phyloP scores from a whole-genome alignment of 2,888 invertebrate species.

The Vesta saturnalis region DNA sequence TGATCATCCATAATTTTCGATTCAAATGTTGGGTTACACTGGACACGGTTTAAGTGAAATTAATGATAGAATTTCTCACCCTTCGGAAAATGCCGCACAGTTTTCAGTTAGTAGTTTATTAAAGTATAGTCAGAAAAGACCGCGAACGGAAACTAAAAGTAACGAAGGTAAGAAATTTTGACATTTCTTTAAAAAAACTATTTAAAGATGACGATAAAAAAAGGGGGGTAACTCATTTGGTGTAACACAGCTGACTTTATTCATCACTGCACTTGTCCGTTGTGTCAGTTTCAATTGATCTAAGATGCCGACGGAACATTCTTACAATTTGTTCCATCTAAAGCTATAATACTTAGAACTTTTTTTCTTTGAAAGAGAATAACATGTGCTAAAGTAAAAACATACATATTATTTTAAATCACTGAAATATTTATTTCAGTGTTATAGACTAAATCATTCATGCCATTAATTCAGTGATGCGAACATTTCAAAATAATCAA shows the following conservation, averaged over 20 bases:
- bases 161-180: conserved; percentile 52
- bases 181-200: conserved; percentile 22
- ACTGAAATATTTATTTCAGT: no score
- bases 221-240: conserved; percentile 12
- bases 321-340: conserved; percentile 26
- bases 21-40: conserved; percentile 51
- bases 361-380: no score
- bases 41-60: conserved; percentile 48
- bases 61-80: conserved; percentile 42
- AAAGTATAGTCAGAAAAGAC: conserved; percentile 55
- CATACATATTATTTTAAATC: no score
- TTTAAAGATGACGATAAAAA: conserved; percentile 24
- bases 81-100: conserved; percentile 45
- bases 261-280: conserved; percentile 35
- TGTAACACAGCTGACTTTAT: conserved; percentile 36
- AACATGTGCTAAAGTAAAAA: no score
- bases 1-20: no score
- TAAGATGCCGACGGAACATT: conserved; percentile 36
- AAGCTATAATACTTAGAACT: conserved; percentile 17
- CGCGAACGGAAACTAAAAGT: conserved; percentile 51
- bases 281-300: conserved; percentile 28
- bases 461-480: no score
- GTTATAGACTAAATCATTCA: no score
- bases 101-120: conserved; percentile 61
- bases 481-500: no score